A percentile compares a stretch with the other conserved stretches of the same genome.
phyloP scores from a whole-genome alignment of 2,888 invertebrate species.

The Imbricaverruca yamaguchii region DNA sequence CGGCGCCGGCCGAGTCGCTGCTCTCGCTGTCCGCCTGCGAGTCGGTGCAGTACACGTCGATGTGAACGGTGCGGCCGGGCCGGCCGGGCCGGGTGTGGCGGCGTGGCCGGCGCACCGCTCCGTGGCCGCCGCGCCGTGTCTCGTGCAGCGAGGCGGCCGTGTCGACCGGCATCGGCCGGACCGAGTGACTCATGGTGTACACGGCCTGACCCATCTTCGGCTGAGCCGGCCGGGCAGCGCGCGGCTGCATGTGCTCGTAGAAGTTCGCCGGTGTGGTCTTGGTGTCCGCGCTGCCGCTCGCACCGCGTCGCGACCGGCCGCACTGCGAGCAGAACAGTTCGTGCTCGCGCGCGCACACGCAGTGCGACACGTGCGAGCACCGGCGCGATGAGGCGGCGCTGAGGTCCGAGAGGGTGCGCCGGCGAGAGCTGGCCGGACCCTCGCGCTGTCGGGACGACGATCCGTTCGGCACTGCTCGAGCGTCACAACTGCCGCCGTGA shows the following conservation, averaged over 20 bases:
- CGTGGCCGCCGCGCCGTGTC: not conserved
- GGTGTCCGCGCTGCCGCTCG: not conserved
- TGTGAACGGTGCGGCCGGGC: conserved; percentile 31
- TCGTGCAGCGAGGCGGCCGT: not conserved
- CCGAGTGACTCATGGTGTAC: not conserved
- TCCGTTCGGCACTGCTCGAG: not conserved
- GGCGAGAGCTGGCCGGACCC: not conserved
- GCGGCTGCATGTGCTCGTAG: not conserved
- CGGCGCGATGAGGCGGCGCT: not conserved
- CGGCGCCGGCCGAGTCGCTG: not conserved
- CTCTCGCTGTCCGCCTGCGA: conserved; percentile 24
- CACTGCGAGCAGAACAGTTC: not conserved
- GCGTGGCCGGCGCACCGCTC: not conserved
- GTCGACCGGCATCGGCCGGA: not conserved
- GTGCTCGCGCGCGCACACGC: not conserved
- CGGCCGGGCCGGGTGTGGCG: not conserved
- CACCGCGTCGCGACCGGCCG: not conserved
- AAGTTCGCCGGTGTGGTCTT: not conserved
- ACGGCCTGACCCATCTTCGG: not conserved
- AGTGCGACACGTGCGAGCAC: not conserved
- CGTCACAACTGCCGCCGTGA: not conserved
- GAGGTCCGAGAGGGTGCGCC: not conserved
- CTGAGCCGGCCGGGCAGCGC: not conserved
- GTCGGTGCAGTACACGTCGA: conserved; percentile 32
- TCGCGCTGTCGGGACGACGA: not conserved